Evolutionary conservation across 2,113 vertebrate species (phyloP).

Genomic region (Odobenus rosmarus): DNA sequence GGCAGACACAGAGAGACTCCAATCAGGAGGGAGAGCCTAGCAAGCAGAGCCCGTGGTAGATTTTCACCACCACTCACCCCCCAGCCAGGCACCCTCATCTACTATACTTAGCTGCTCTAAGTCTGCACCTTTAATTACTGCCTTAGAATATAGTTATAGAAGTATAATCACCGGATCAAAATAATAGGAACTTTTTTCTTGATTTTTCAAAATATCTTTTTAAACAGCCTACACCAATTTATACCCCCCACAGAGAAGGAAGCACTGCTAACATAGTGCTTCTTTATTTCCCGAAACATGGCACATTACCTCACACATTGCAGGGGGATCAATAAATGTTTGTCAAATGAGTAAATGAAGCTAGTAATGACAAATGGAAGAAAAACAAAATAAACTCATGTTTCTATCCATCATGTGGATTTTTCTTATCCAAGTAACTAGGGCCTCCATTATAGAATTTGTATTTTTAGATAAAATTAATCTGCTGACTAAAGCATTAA

Average conservation of each 20-base stretch:
- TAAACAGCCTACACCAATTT: neutral
- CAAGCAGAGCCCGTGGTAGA: rapidly evolving
- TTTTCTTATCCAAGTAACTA: neutral
- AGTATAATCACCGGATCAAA: neutral
- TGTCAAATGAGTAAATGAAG: neutral
- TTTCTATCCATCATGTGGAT: neutral
- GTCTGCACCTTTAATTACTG: neutral
- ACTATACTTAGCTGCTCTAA: too few species aligned
- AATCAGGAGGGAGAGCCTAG: rapidly evolving
- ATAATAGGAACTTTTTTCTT: neutral
- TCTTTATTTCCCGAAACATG: neutral
- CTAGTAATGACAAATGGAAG: neutral
- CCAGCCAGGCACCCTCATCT: neutral
- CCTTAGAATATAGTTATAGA: neutral
- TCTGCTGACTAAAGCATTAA: neutral
- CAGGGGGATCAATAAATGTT: neutral
- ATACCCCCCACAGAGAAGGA: neutral
- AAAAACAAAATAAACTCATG: neutral
- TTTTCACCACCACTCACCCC: too few species aligned
- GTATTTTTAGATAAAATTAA: neutral
- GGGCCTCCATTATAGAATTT: neutral
- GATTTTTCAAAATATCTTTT: neutral
- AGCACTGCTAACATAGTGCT: rapidly evolving
- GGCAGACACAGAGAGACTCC: neutral
- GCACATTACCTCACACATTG: neutral